Conservation (phyloP, 2,888 invertebrate species). For the Capitulum mitella region DNA sequence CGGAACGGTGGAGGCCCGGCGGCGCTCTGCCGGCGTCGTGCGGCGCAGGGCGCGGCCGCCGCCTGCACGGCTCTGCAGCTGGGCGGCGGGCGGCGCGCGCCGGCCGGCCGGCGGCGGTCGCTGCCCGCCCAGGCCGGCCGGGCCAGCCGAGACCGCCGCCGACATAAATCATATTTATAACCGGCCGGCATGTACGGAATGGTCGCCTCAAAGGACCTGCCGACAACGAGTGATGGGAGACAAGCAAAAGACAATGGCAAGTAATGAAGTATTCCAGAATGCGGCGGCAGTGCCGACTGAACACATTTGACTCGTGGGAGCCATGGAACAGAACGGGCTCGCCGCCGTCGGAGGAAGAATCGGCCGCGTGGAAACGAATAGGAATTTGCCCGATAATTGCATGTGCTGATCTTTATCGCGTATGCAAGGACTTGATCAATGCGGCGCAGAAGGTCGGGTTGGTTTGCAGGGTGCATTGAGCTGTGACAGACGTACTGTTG, state of each 20-base stretch:
- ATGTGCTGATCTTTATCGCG: too few relatives aligned
- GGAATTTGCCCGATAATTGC: too few relatives aligned
- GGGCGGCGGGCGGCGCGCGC: neutral
- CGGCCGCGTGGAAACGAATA: too few relatives aligned
- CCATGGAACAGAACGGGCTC: neutral
- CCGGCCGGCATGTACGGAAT: neutral
- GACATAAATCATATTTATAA: slow-evolving; percentile 23
- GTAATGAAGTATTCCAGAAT: slow-evolving; percentile 17
- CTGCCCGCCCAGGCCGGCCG: neutral
- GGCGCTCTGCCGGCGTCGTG: neutral
- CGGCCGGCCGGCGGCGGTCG: neutral
- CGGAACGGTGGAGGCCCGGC: neutral
- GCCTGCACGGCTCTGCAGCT: neutral
- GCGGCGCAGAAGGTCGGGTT: too few relatives aligned
- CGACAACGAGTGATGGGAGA: neutral
- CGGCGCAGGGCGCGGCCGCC: too few relatives aligned
- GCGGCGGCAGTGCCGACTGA: neutral
- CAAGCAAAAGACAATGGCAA: slow-evolving; percentile 22
- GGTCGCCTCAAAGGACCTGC: slow-evolving; percentile 1
- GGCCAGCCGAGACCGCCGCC: neutral
- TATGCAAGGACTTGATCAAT: too few relatives aligned
- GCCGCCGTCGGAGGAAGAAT: too few relatives aligned
- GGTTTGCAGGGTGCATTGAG: too few relatives aligned
- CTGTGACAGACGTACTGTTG: too few relatives aligned
- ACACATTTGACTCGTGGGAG: neutral